These are phyloP conservation scores for Oscheius sp. DNA, from an alignment of 2,888 invertebrate genomes.

Conservation along the genomic window DNA sequence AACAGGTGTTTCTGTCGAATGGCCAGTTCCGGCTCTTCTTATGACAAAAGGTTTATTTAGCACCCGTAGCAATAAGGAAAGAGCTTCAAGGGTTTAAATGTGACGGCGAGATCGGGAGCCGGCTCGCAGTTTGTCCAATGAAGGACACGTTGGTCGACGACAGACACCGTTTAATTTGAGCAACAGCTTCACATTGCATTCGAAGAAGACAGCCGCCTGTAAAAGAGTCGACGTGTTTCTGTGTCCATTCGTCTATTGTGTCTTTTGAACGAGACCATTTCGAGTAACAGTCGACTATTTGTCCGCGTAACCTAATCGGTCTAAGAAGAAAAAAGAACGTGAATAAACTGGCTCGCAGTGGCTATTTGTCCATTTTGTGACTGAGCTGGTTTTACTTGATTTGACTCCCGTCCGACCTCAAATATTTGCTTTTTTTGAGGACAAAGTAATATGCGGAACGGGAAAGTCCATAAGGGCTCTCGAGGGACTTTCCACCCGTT, in stretches of 20 bases:
- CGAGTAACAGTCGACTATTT: too few species aligned
- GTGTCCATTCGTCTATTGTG: too few species aligned
- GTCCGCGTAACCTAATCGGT: too few species aligned
- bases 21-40: neutral
- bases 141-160: conserved; percentile 61
- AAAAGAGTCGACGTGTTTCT: conserved; percentile 19
- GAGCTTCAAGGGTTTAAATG: neutral
- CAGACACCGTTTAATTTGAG: conserved; percentile 68
- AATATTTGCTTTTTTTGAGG: conserved; percentile 28
- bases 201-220: conserved; percentile 70
- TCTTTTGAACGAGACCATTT: neutral
- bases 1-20: conserved; percentile 4
- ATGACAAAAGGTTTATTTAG: neutral
- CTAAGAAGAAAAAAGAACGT: too few species aligned
- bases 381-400: conserved; percentile 26
- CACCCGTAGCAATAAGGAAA: neutral
- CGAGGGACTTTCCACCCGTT: conserved; percentile 3
- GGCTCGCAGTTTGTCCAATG: conserved; percentile 27
- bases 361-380: conserved; percentile 9
- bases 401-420: conserved; percentile 24
- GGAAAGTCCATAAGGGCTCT: neutral
- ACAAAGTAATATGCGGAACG: conserved; percentile 1
- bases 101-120: conserved; percentile 15
- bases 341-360: neutral
- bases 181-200: conserved; percentile 69